Evolutionary conservation across 2,888 invertebrate genomes (phyloP).

Genomic region (Trachelus troglodyta): DNA sequence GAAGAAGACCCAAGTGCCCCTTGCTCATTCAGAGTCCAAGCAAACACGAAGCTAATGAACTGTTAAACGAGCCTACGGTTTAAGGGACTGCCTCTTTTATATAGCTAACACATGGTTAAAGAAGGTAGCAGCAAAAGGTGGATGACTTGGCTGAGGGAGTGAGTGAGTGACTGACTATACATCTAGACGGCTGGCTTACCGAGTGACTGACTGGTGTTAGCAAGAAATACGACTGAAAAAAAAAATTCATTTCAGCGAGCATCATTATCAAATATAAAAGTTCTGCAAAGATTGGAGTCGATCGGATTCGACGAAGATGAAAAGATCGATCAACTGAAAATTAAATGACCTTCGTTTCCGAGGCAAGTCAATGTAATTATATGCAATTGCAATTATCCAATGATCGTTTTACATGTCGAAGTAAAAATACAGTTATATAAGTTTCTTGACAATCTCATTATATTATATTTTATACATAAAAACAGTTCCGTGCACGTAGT

Average conservation of each 20-base stretch:
- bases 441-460: no score
- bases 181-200: background rate
- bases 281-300: background rate
- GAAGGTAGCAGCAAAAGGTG: conserved; percentile 12
- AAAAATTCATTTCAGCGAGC: background rate
- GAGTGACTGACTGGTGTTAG: conserved; percentile 5
- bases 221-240: background rate
- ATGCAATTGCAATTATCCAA: background rate
- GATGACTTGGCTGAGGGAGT: conserved; percentile 1
- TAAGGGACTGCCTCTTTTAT: background rate
- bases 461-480: background rate
- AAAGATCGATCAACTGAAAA: background rate
- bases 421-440: no score
- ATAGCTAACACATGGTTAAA: conserved; percentile 5
- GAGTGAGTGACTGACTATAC: background rate
- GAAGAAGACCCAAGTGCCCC: background rate
- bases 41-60: conserved; percentile 45
- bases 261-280: background rate
- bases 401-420: no score
- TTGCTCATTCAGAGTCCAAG: conserved; percentile 34
- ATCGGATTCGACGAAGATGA: background rate
- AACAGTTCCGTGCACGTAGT: background rate
- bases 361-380: background rate
- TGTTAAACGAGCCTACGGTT: conserved; percentile 44
- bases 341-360: background rate